Evolutionary conservation across 2,797 vertebrate species (phyloP).

Genomic region (Anas bahamensis): DNA sequence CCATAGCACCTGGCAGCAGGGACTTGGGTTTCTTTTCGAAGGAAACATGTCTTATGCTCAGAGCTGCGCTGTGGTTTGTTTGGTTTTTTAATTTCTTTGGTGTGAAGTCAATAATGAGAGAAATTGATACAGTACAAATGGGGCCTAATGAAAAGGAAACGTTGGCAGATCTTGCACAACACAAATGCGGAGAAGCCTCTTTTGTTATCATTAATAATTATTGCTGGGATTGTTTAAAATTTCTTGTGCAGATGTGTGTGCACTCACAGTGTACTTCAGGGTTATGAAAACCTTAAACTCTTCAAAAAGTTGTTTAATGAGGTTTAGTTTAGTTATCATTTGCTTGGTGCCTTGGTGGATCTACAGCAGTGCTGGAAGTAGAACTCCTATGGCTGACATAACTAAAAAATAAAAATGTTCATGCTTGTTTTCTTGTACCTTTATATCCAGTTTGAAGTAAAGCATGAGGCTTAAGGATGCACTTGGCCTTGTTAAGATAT

Average conservation of each 20-base stretch:
- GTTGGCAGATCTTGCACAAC: background rate
- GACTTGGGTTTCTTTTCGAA: background rate
- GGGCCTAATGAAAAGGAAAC: background rate
- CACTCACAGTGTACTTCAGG: background rate
- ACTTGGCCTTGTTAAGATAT: accelerated
- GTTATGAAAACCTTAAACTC: background rate
- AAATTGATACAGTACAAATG: accelerated
- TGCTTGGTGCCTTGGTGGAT: background rate
- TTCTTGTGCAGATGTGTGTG: background rate
- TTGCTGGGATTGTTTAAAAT: background rate
- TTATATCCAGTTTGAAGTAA: background rate
- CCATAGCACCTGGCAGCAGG: background rate
- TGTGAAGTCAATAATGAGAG: background rate
- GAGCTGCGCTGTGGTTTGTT: background rate
- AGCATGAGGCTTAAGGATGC: background rate
- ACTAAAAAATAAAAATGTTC: background rate
- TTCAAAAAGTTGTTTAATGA: background rate
- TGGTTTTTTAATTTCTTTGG: background rate
- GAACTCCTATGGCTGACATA: background rate
- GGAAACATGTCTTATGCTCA: background rate
- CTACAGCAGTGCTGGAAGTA: background rate
- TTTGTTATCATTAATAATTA: background rate
- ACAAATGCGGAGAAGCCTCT: background rate
- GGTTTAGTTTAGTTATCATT: background rate
- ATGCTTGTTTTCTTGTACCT: accelerated